Evolutionary conservation across 2,888 invertebrate species (phyloP).

Genomic region (Cryptus armator): DNA sequence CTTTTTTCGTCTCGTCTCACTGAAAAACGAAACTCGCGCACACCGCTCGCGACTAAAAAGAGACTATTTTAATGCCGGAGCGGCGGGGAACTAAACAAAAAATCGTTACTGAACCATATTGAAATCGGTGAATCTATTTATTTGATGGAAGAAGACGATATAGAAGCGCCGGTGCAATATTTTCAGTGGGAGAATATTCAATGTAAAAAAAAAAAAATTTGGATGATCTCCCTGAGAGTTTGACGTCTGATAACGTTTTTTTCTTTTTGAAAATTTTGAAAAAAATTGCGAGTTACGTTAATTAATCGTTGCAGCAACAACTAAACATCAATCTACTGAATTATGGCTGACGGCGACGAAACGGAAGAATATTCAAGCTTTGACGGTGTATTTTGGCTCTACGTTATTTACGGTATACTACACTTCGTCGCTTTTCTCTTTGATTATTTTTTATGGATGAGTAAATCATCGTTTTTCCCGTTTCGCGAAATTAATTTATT

Average conservation of each 20-base stretch:
- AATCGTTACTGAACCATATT: constrained; percentile 2
- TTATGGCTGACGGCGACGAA: constrained; percentile 3
- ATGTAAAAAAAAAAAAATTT: neutral
- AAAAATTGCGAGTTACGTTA: neutral
- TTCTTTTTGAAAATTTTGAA: too few species aligned
- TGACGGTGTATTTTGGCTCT: constrained; percentile 41
- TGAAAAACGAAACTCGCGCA: constrained; percentile 16
- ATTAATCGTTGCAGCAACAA: constrained; percentile 11
- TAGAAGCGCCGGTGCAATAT: neutral
- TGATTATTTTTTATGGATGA: constrained; percentile 42
- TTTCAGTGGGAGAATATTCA: neutral
- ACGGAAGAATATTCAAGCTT: constrained; percentile 15
- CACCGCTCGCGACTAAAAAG: neutral
- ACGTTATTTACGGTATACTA: constrained; percentile 41
- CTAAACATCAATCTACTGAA: neutral
- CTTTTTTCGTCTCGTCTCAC: constrained; percentile 5
- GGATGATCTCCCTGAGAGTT: too few species aligned
- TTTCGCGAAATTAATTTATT: neutral
- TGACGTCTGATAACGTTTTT: too few species aligned
- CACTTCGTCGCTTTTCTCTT: constrained; percentile 39
- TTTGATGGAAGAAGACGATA: neutral
- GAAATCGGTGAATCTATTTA: neutral
- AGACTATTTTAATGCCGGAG: constrained; percentile 12
- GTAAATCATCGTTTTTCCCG: constrained; percentile 6
- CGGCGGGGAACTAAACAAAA: neutral